These are phyloP conservation scores for Vulpes vulpes DNA, from an alignment of 2,113 vertebrate genomes.

Conservation along the genomic window DNA sequence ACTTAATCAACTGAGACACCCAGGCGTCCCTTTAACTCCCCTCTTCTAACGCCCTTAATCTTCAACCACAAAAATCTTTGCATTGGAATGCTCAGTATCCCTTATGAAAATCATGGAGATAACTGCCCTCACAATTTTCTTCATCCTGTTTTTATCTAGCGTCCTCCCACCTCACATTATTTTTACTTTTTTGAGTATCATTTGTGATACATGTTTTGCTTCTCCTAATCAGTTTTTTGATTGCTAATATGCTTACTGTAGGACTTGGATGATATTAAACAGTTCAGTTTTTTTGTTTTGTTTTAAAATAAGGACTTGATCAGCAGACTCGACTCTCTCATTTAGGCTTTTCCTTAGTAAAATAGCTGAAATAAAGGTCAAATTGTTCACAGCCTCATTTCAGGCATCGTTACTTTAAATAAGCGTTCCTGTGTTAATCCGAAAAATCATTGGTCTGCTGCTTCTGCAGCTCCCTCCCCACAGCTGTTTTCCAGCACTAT, in stretches of 20 bases:
- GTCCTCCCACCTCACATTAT: constrained; percentile 9
- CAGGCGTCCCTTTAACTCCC: not conserved
- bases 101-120: constrained; percentile 32
- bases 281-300: not conserved
- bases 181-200: constrained; percentile 54
- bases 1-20: not conserved
- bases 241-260: constrained; percentile 24
- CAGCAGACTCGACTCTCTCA: constrained; percentile 33
- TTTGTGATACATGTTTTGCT: constrained; percentile 32
- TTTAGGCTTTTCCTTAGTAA: constrained; percentile 54
- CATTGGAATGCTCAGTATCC: not conserved
- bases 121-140: constrained; percentile 40
- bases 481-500: constrained; percentile 15
- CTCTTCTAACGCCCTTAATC: not conserved
- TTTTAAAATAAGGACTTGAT: constrained; percentile 59
- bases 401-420: constrained; percentile 61
- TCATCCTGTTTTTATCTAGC: not conserved
- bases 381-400: constrained; percentile 62
- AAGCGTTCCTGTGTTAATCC: constrained; percentile 50
- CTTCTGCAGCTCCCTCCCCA: constrained; percentile 19
- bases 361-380: constrained; percentile 67
- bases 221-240: constrained; percentile 57
- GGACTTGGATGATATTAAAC: constrained; percentile 36
- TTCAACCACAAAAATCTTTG: constrained; percentile 48
- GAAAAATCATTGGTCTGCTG: constrained; percentile 12